Percentiles rank a stretch among this genome's conserved stretches.
Evolutionary conservation across 2,797 vertebrate species (phyloP).

Genomic region (Leptoclinus maculatus): DNA sequence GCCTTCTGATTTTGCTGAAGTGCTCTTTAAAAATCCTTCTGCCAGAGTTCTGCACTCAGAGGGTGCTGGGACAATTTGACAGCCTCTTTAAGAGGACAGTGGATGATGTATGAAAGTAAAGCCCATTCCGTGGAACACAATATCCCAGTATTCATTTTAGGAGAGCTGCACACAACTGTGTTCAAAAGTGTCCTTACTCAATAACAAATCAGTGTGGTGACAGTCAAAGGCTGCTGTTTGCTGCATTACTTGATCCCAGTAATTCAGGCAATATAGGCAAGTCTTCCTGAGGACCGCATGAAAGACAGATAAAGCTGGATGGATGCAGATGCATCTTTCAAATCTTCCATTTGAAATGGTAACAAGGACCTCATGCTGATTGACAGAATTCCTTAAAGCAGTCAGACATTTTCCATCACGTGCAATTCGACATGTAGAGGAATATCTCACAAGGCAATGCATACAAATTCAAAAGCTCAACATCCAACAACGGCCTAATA

Average conservation of each 20-base stretch:
- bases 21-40: slow-evolving; percentile 1
- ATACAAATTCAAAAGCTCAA: background rate
- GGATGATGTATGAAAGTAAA: slow-evolving; percentile 14
- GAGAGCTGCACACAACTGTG: slow-evolving; percentile 6
- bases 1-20: slow-evolving; percentile 2
- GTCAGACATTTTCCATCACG: background rate
- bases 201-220: slow-evolving; percentile 31
- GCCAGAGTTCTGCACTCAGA: background rate
- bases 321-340: background rate
- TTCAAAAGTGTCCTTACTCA: background rate
- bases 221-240: slow-evolving; percentile 14
- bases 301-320: background rate
- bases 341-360: background rate
- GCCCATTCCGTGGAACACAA: background rate
- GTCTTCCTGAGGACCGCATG: slow-evolving; percentile 4
- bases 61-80: background rate
- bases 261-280: background rate
- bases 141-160: slow-evolving; percentile 1
- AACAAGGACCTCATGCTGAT: background rate
- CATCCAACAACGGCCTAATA: background rate
- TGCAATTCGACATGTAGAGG: background rate
- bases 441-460: background rate
- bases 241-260: slow-evolving; percentile 5
- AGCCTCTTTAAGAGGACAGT: slow-evolving; percentile 6
- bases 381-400: background rate